These are phyloP conservation scores for Morpho helenor DNA, from an alignment of 2,888 invertebrate genomes.

Conservation along the genomic window DNA sequence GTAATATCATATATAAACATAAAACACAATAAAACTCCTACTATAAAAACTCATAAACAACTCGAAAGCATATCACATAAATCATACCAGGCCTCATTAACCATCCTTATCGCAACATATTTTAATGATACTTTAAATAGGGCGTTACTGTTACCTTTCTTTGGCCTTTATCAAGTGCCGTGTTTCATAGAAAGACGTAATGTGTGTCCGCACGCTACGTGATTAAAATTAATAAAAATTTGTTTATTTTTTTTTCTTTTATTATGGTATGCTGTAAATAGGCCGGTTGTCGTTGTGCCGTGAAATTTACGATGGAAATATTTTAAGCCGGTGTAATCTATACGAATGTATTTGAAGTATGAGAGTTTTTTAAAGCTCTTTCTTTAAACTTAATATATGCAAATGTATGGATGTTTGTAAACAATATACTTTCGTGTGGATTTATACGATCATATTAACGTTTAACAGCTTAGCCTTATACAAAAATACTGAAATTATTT, in stretches of 20 bases:
- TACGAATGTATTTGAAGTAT: not conserved
- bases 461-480: too few species aligned
- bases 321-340: conserved; percentile 8
- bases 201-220: conserved; percentile 70
- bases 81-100: conserved; percentile 63
- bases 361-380: not conserved
- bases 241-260: conserved; percentile 27
- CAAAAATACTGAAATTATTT: too few species aligned
- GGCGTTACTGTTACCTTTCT: conserved; percentile 44
- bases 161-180: conserved; percentile 60
- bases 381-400: too few species aligned
- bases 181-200: conserved; percentile 66
- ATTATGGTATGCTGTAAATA: conserved; percentile 24
- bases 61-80: conserved; percentile 45
- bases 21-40: conserved; percentile 17
- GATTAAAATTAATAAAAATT: conserved; percentile 78
- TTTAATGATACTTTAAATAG: conserved; percentile 71
- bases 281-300: conserved; percentile 13
- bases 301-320: conserved; percentile 15
- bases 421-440: too few species aligned
- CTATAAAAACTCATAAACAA: conserved; percentile 44
- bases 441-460: too few species aligned
- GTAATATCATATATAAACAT: not conserved
- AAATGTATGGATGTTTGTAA: too few species aligned
- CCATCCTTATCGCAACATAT: conserved; percentile 66